Percentiles rank a stretch among this genome's conserved stretches.
phyloP scores from a whole-genome alignment of 1,140 invertebrate genomes.

The Globodera ellingtonae region DNA sequence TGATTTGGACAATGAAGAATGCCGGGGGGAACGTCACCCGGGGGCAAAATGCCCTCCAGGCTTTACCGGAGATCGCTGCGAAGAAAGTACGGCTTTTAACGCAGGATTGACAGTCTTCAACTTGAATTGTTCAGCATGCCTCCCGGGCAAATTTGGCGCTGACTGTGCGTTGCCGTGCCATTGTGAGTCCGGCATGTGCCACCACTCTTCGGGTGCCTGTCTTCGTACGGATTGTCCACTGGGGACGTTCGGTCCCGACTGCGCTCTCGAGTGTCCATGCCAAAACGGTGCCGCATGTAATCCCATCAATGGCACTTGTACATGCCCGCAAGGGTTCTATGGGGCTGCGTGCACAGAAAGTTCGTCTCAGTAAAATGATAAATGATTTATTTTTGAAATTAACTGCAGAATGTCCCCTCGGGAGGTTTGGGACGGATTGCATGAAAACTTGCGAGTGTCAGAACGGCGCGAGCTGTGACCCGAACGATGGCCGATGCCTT shows the following conservation, averaged over 20 bases:
- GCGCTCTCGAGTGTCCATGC: slow-evolving; percentile 67
- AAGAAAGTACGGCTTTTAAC: slow-evolving; percentile 43
- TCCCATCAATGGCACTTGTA: slow-evolving; percentile 67
- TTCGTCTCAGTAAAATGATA: slow-evolving; percentile 42
- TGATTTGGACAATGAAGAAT: slow-evolving; percentile 59
- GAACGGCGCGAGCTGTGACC: slow-evolving; percentile 74
- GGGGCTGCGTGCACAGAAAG: slow-evolving; percentile 66
- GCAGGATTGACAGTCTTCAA: background rate
- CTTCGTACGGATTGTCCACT: slow-evolving; percentile 66
- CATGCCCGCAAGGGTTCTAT: slow-evolving; percentile 68
- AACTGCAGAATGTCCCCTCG: slow-evolving; percentile 65
- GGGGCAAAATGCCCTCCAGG: slow-evolving; percentile 52
- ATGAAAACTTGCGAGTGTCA: slow-evolving; percentile 59
- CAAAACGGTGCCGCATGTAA: slow-evolving; percentile 68
- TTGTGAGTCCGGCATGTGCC: slow-evolving; percentile 9
- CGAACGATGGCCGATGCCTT: slow-evolving; percentile 81
- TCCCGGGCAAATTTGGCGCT: slow-evolving; percentile 11
- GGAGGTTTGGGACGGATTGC: slow-evolving; percentile 66
- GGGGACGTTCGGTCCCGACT: slow-evolving; percentile 67
- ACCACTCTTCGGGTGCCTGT: slow-evolving; percentile 26
- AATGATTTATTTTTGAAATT: slow-evolving; percentile 9
- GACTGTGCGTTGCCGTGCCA: slow-evolving; percentile 25
- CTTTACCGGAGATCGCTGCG: slow-evolving; percentile 54
- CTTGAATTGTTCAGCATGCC: slow-evolving; percentile 42
- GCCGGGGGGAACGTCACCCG: slow-evolving; percentile 49